phyloP scores from a whole-genome alignment of 2,797 vertebrate genomes.

The Limnodromus scolopaceus region DNA sequence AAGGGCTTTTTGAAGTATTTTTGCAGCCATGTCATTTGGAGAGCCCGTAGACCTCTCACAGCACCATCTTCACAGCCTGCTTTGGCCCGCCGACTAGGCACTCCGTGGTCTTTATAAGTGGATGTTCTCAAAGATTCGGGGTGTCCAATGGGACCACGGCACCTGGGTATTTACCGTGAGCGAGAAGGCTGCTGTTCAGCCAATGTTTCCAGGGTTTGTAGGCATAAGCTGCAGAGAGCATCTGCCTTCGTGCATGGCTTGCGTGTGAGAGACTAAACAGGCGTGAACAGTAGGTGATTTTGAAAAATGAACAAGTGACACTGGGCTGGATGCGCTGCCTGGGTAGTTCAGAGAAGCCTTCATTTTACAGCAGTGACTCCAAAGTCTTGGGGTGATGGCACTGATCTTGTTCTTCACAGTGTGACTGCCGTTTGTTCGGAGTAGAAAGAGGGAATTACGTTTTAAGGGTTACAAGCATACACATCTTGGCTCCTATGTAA shows the following conservation, averaged over 20 bases:
- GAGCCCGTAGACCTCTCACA: background rate
- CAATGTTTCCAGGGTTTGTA: background rate
- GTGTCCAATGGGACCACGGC: background rate
- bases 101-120: rapidly evolving
- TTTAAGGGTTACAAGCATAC: background rate
- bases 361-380: background rate
- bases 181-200: background rate
- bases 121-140: rapidly evolving
- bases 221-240: background rate
- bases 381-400: background rate
- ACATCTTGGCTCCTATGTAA: background rate
- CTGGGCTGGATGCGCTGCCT: background rate
- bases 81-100: rapidly evolving
- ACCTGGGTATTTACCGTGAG: rapidly evolving
- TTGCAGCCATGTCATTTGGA: background rate
- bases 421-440: background rate
- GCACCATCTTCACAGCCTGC: background rate
- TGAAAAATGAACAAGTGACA: background rate
- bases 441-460: background rate
- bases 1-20: background rate
- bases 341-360: background rate
- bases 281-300: background rate
- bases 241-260: background rate
- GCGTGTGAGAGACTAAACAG: background rate
- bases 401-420: background rate